Conservation (phyloP, 2,888 invertebrate species). For the Baronia brevicornis region DNA sequence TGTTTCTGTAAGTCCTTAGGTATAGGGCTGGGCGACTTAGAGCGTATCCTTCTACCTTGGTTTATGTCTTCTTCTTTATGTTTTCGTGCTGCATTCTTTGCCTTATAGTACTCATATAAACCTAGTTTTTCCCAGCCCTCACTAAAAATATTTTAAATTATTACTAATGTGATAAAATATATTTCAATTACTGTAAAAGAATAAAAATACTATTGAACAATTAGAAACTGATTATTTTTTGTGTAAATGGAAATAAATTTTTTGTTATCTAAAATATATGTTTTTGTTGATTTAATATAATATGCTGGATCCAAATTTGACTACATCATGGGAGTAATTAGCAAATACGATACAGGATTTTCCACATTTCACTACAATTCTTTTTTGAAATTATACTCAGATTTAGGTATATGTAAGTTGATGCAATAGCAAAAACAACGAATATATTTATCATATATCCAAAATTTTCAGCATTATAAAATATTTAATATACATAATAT, state of each 20-base stretch:
- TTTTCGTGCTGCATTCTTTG: slow-evolving; percentile 93
- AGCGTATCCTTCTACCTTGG: slow-evolving; percentile 81
- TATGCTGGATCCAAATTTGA: no score
- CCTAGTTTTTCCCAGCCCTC: slow-evolving; percentile 99
- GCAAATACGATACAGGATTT: no score
- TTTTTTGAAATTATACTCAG: no score
- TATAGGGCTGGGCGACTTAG: slow-evolving; percentile 87
- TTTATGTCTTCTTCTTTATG: slow-evolving; percentile 89
- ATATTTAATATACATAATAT: not conserved
- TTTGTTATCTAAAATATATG: not conserved
- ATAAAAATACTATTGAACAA: slow-evolving; percentile 1
- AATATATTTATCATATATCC: no score
- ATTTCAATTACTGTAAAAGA: not conserved
- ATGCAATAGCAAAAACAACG: no score
- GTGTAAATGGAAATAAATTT: slow-evolving; percentile 1
- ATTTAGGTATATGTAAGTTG: no score
- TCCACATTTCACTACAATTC: no score
- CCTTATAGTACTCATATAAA: slow-evolving; percentile 97
- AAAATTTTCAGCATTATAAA: not conserved
- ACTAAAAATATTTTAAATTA: slow-evolving; percentile 61
- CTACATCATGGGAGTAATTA: no score
- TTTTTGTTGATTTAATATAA: no score
- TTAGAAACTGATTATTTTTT: not conserved
- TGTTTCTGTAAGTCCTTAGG: slow-evolving; percentile 83
- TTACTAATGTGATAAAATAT: slow-evolving; percentile 5